These are phyloP conservation scores for Holacanthus passer DNA, from an alignment of 2,113 vertebrate genomes.

Conservation along the genomic window DNA sequence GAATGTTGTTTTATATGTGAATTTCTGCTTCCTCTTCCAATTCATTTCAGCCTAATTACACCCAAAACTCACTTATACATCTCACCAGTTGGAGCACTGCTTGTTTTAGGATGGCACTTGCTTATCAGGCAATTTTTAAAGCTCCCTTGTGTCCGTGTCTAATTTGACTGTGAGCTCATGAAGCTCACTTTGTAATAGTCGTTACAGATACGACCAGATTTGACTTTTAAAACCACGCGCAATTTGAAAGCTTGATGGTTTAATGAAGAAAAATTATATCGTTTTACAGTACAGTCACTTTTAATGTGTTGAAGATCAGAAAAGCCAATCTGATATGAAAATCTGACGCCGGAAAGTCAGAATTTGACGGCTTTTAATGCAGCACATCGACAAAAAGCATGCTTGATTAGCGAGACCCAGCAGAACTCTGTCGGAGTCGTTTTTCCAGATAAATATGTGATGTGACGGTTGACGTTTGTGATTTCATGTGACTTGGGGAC, in stretches of 20 bases:
- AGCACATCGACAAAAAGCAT: constrained; percentile 46
- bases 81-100: neutral
- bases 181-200: constrained; percentile 23
- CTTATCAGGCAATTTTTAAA: constrained; percentile 14
- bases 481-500: constrained; percentile 67
- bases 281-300: constrained; percentile 41
- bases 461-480: constrained; percentile 67
- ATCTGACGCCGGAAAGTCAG: constrained; percentile 37
- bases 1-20: neutral
- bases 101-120: neutral
- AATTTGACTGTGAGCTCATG: constrained; percentile 4
- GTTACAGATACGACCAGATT: constrained; percentile 23
- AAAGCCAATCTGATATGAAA: constrained; percentile 44
- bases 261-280: constrained; percentile 37
- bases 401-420: constrained; percentile 62
- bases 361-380: constrained; percentile 37
- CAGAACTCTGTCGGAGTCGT: constrained; percentile 60
- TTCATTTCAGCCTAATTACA: neutral
- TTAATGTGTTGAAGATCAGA: constrained; percentile 36
- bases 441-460: constrained; percentile 59
- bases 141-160: constrained; percentile 8
- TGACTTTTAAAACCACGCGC: constrained; percentile 23
- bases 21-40: neutral
- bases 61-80: neutral
- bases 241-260: constrained; percentile 32